Conservation (phyloP, 2,113 vertebrate species). For the Lepidothrix coronata region DNA sequence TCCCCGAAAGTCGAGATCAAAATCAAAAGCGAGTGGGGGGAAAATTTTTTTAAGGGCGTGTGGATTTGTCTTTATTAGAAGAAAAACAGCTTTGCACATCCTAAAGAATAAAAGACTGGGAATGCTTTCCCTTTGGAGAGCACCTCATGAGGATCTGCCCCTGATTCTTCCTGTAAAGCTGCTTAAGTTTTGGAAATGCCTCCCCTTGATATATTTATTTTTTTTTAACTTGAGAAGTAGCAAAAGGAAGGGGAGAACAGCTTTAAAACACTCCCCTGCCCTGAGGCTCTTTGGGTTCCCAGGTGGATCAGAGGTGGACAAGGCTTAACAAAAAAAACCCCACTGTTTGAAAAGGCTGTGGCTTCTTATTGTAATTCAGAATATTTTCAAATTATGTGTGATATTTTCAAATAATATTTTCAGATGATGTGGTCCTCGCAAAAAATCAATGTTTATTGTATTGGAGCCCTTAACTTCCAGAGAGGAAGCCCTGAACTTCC, state of each 20-base stretch:
- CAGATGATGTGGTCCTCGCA: no score
- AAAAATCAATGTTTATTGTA: neutral
- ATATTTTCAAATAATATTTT: neutral
- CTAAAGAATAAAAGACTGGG: neutral
- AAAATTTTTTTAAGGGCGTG: rapidly evolving
- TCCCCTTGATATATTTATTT: neutral
- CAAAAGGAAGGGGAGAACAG: neutral
- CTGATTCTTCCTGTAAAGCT: neutral
- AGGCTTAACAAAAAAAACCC: neutral
- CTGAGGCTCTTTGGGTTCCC: neutral
- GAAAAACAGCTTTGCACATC: neutral
- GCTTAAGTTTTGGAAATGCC: neutral
- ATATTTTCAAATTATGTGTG: no score
- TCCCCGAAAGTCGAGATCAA: neutral
- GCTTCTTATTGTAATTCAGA: neutral
- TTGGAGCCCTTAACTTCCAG: neutral
- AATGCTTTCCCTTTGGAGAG: neutral
- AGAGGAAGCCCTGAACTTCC: neutral
- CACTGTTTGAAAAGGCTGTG: rapidly evolving
- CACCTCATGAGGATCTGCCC: neutral
- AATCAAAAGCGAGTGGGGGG: neutral
- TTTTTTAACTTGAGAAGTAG: neutral
- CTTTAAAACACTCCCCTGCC: neutral
- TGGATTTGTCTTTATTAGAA: neutral
- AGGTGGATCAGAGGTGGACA: rapidly evolving